phyloP scores from a whole-genome alignment of 2,113 vertebrate genomes.

The Cichladusa arquata region DNA sequence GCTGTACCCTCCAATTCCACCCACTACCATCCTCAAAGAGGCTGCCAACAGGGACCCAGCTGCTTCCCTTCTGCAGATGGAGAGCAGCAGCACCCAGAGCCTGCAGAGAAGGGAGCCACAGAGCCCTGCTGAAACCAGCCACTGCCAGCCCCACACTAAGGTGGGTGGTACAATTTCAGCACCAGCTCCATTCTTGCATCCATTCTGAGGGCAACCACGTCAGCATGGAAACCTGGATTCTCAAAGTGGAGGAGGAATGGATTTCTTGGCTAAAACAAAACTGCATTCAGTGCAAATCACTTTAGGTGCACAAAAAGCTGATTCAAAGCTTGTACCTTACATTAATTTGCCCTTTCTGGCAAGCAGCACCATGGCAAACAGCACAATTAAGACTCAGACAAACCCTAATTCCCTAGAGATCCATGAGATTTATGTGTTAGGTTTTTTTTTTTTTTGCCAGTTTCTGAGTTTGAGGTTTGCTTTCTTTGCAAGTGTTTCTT shows the following conservation, averaged over 20 bases:
- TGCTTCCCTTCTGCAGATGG: not conserved
- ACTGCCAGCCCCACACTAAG: not conserved
- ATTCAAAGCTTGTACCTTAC: not conserved
- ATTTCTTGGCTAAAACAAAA: not conserved
- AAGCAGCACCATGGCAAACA: not conserved
- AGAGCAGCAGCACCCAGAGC: not conserved
- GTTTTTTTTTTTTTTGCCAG: not conserved
- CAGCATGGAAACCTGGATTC: not conserved
- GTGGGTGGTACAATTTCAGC: not conserved
- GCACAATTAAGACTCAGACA: not conserved
- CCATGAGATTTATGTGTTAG: not conserved
- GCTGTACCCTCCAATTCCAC: not conserved
- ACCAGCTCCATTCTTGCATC: accelerated
- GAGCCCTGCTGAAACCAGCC: not conserved
- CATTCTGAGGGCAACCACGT: not conserved
- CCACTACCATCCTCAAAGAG: not conserved
- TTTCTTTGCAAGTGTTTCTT: not conserved
- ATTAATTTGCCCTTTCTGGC: not conserved
- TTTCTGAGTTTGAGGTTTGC: not conserved
- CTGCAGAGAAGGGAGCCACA: not conserved
- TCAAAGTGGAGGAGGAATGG: not conserved
- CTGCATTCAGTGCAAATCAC: not conserved
- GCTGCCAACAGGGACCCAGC: not conserved
- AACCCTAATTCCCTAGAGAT: not conserved
- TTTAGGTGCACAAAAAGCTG: not conserved